These are phyloP conservation scores for Tachina fera DNA, from an alignment of 2,888 invertebrate species.

Conservation along the genomic window DNA sequence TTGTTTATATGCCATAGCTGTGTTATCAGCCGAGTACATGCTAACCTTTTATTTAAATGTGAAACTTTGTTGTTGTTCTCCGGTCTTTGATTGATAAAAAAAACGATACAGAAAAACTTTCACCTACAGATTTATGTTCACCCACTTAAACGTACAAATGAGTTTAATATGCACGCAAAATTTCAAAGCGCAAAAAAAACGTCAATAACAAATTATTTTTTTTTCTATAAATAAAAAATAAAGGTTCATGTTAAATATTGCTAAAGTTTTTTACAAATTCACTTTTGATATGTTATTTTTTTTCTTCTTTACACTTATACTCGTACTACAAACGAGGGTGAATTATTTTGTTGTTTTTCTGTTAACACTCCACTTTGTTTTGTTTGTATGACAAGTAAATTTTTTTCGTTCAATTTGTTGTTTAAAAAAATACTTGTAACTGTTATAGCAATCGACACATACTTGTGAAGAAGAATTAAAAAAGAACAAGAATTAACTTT, in stretches of 20 bases:
- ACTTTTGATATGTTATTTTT: slow-evolving; percentile 16
- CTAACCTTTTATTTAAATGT: slow-evolving; percentile 16
- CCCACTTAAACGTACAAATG: background rate
- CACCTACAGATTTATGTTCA: background rate
- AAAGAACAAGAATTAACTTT: background rate
- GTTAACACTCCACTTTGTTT: slow-evolving; percentile 5
- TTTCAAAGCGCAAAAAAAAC: slow-evolving; percentile 24
- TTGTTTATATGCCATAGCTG: background rate
- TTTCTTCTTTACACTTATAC: background rate
- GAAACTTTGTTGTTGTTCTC: slow-evolving; percentile 3
- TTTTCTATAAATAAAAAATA: background rate
- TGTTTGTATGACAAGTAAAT: slow-evolving; percentile 3
- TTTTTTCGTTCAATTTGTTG: slow-evolving; percentile 19
- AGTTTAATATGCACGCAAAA: slow-evolving; percentile 8
- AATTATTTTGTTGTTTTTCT: slow-evolving; percentile 7
- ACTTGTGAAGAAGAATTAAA: background rate
- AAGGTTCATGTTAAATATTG: background rate
- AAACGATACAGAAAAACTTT: background rate
- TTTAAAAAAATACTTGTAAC: slow-evolving; percentile 1
- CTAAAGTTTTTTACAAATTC: slow-evolving; percentile 19
- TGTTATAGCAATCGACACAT: slow-evolving; percentile 12
- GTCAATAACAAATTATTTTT: slow-evolving; percentile 19
- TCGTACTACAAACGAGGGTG: background rate
- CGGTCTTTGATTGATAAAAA: background rate
- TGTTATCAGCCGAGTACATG: background rate